Evolutionary conservation across 2,888 invertebrate genomes (phyloP), one percentile per base, ranked within the genome.

Genomic region (Nebria brevicollis): DNA sequence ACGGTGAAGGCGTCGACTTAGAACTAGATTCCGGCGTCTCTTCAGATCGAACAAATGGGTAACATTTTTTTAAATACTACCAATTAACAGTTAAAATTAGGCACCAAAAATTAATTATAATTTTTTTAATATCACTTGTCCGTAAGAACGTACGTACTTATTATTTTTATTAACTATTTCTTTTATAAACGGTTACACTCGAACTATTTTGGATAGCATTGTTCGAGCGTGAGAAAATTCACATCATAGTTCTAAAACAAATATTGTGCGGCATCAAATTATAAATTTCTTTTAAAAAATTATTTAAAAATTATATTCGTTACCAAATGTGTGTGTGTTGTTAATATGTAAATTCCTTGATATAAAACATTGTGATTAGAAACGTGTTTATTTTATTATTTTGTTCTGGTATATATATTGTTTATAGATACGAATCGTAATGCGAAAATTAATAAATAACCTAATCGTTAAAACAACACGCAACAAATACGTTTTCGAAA

Each of bases 1-100:
- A 93, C 86, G 95, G 94, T 1, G 94, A 94, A 87, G 91, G 90
- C 81, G 93, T 90, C 20, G 92, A 93, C 83, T 90, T 90, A 20
- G 93, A 93, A 75, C 85, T 86, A 41, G 86, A 86, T 42, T 83
- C 85, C 8, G 86, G 86, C 20, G 87, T 87, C 42, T 84, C 85
- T n/a, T 85, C 84, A 43, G 87, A 86, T 82, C 83, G 85, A 80
- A 84, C 75, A 76, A 83, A 82, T 74, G 82, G 84, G 85, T 85
- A 82, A 84, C 84, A 25, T 68, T 54, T 43, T 20, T 20, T 20
- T 20, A 20, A 20, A 20, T 20, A 20, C 20, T 5, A 34, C 2
- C 34, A 34, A 1, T 34, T 34, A 34, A 34, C 34, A 4, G 34
- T 34, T 34, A 2, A 34, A 34, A 34, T 20, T 20, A 20, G 0